Percentiles rank a stretch among this genome's conserved stretches.
phyloP scores from a whole-genome alignment of 2,113 vertebrate species.

The Panurus biarmicus region DNA sequence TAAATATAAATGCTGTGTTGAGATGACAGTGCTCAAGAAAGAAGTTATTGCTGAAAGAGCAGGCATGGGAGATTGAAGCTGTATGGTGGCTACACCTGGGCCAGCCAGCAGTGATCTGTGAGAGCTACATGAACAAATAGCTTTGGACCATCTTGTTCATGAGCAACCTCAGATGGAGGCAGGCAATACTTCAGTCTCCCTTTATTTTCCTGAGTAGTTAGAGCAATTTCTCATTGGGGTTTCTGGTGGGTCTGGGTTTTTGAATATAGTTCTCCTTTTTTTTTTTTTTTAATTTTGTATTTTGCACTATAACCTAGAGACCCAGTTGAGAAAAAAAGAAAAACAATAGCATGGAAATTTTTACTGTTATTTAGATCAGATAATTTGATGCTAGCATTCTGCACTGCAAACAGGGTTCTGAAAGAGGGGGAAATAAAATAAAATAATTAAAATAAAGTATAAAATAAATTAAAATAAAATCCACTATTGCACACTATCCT shows the following conservation, averaged over 20 bases:
- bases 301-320: conserved; percentile 56
- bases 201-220: neutral
- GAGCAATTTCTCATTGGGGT: neutral
- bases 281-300: neutral
- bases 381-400: conserved; percentile 33
- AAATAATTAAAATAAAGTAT: neutral
- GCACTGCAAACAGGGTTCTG: conserved; percentile 26
- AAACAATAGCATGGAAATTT: neutral
- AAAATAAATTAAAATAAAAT: neutral
- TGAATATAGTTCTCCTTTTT: neutral
- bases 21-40: neutral
- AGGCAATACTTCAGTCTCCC: conserved; percentile 34
- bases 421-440: neutral
- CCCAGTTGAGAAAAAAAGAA: conserved; percentile 36
- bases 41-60: neutral
- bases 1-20: neutral
- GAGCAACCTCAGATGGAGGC: conserved; percentile 33
- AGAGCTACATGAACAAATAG: neutral
- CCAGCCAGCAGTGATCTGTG: neutral
- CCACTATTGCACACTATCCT: conserved; percentile 28
- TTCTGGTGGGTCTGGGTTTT: neutral
- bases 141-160: neutral
- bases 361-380: conserved; percentile 19
- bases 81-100: neutral
- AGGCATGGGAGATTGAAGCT: neutral